phyloP scores from a whole-genome alignment of 2,888 invertebrate species.

The Heteromurus nitidus region DNA sequence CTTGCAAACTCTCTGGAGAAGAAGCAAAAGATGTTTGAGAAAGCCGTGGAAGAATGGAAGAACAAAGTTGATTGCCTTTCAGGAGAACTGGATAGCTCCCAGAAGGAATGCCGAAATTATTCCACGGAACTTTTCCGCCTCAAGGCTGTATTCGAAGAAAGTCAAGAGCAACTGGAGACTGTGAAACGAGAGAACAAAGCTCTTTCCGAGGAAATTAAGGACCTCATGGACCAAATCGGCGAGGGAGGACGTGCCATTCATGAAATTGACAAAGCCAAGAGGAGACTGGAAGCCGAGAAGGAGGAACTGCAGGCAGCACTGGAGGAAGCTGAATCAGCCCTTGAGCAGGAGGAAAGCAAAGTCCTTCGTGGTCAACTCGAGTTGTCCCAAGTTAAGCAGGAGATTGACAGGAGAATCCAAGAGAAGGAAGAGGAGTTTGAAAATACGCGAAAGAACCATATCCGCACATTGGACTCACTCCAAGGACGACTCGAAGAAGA shows the following conservation, averaged over 20 bases:
- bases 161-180: conserved; percentile 97
- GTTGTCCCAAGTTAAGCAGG: conserved; percentile 83
- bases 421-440: conserved; percentile 98
- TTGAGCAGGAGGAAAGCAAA: conserved; percentile 99
- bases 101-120: conserved; percentile 99
- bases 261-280: conserved; percentile 99
- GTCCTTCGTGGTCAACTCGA: conserved; percentile 97
- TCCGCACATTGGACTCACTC: conserved; percentile 99
- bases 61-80: conserved; percentile 98
- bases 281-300: conserved; percentile 99
- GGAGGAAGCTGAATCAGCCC: conserved; percentile 98
- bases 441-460: conserved; percentile 99
- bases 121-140: conserved; percentile 99
- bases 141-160: conserved; percentile 96
- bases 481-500: conserved; percentile 99
- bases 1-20: conserved; percentile 98
- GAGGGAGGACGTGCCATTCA: conserved; percentile 99
- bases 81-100: conserved; percentile 97
- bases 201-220: conserved; percentile 99
- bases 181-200: conserved; percentile 99
- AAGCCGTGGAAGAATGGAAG: conserved; percentile 99
- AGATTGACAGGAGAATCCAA: conserved; percentile 76
- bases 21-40: conserved; percentile 99
- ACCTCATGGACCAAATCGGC: conserved; percentile 98
- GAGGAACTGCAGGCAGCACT: conserved; percentile 92